phyloP scores from a whole-genome alignment of 2,888 invertebrate genomes.

The Ectemnius cavifrons region DNA sequence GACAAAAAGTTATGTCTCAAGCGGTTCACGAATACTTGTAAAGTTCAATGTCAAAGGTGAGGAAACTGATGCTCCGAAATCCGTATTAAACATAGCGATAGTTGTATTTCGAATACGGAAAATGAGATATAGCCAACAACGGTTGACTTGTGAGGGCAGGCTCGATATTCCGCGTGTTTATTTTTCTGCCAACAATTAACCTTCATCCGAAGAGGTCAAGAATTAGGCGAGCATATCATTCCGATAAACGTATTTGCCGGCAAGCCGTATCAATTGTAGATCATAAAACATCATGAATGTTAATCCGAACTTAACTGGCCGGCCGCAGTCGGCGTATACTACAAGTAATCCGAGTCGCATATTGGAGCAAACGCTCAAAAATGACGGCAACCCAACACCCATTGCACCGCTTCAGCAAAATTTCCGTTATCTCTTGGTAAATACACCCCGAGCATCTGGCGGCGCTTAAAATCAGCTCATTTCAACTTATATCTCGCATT shows the following conservation, averaged over 20 bases:
- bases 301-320: neutral
- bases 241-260: neutral
- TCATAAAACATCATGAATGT: neutral
- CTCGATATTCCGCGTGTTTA: constrained; percentile 31
- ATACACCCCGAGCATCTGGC: neutral
- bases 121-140: neutral
- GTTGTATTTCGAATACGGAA: neutral
- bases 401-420: neutral
- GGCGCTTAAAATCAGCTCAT: too few relatives aligned
- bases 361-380: neutral
- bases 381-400: neutral
- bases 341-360: neutral
- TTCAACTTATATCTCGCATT: too few relatives aligned
- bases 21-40: too few relatives aligned
- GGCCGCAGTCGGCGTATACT: too few relatives aligned
- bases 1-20: too few relatives aligned
- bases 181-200: constrained; percentile 30
- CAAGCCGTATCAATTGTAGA: neutral
- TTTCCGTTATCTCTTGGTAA: neutral
- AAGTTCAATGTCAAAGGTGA: too few relatives aligned
- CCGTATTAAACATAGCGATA: too few relatives aligned
- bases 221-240: constrained; percentile 10
- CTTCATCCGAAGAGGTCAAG: constrained; percentile 24
- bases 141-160: neutral
- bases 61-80: too few relatives aligned